Percentiles rank a stretch among this genome's conserved stretches.
phyloP scores from a whole-genome alignment of 2,888 invertebrate species.

The Cerastoderma edule region DNA sequence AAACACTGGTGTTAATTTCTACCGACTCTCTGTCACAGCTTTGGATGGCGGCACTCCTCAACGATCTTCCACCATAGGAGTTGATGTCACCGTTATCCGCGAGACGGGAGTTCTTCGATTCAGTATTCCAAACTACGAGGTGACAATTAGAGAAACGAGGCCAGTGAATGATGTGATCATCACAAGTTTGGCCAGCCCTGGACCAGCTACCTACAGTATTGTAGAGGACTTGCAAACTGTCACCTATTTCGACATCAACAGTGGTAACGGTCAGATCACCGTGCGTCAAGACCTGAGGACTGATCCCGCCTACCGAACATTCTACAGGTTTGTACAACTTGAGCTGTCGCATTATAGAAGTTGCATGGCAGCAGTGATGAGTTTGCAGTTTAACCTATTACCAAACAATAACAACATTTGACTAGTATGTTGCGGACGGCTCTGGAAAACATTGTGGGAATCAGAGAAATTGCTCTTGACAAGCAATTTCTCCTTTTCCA shows the following conservation, averaged over 20 bases:
- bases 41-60: conserved; percentile 74
- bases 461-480: conserved; percentile 6
- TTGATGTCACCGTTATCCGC: conserved; percentile 74
- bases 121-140: conserved; percentile 64
- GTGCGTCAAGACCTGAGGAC: conserved; percentile 63
- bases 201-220: conserved; percentile 65
- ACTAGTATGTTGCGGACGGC: too few relatives aligned
- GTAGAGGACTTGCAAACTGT: conserved; percentile 62
- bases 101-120: conserved; percentile 67
- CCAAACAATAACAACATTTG: too few relatives aligned
- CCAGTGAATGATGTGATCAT: conserved; percentile 58
- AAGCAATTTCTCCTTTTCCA: conserved; percentile 16
- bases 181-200: conserved; percentile 67
- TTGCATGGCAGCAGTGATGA: too few relatives aligned
- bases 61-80: conserved; percentile 61
- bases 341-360: too few relatives aligned
- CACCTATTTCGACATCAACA: conserved; percentile 62
- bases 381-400: too few relatives aligned
- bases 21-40: conserved; percentile 72
- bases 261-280: conserved; percentile 59
- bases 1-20: conserved; percentile 66
- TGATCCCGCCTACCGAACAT: conserved; percentile 64
- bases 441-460: conserved; percentile 23
- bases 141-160: conserved; percentile 69
- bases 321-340: conserved; percentile 60